Conservation (phyloP, 2,113 vertebrate species). For the Oreochromis aureus region DNA sequence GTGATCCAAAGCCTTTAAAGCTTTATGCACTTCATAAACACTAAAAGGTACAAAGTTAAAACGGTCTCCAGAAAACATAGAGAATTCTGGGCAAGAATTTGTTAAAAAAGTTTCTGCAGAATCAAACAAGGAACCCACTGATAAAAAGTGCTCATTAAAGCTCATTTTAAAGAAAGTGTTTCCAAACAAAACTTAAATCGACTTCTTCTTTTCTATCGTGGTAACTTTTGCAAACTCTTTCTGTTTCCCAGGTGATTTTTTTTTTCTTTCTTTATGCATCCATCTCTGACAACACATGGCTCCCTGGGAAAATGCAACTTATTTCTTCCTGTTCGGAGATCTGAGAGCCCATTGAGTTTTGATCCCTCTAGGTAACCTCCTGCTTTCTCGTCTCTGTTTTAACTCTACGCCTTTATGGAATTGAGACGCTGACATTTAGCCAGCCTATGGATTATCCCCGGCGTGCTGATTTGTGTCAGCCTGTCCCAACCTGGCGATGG, state of each 20-base stretch:
- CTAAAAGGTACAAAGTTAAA: too few species aligned
- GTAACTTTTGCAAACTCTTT: constrained; percentile 41
- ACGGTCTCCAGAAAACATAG: too few species aligned
- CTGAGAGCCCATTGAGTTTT: constrained; percentile 26
- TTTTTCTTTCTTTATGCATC: not conserved
- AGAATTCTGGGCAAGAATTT: too few species aligned
- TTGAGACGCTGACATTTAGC: constrained; percentile 15
- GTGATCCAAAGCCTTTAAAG: too few species aligned
- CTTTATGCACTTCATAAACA: too few species aligned
- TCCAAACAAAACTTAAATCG: constrained; percentile 5
- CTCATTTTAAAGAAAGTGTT: constrained; percentile 24
- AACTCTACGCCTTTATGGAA: constrained; percentile 6
- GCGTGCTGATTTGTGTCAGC: constrained; percentile 28
- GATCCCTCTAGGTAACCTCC: constrained; percentile 19
- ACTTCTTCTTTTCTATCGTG: not conserved
- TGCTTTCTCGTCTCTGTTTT: constrained; percentile 14
- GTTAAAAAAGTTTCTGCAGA: too few species aligned
- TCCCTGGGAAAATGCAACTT: constrained; percentile 22
- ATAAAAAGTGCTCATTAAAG: too few species aligned
- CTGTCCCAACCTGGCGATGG: not conserved
- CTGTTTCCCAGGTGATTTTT: not conserved
- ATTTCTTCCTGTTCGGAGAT: constrained; percentile 29
- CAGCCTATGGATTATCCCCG: constrained; percentile 33
- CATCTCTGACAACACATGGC: constrained; percentile 8
- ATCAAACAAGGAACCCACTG: too few species aligned